These are phyloP conservation scores for Pseudomyrmex dendroicus DNA, from an alignment of 1,140 invertebrate genomes.

Conservation along the genomic window DNA sequence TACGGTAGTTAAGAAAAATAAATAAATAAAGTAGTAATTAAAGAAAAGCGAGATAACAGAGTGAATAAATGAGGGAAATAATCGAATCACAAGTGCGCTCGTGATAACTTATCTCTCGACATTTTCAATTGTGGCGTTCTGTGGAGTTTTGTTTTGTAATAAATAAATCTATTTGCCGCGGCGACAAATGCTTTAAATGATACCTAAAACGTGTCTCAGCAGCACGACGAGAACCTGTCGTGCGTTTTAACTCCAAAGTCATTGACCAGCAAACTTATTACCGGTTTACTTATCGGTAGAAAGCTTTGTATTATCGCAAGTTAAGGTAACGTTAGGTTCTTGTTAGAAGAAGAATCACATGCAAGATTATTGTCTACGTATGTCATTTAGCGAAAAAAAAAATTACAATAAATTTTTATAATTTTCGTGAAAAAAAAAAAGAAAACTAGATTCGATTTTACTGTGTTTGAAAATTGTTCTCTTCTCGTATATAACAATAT, in stretches of 20 bases:
- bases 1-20: too few relatives aligned
- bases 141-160: background rate
- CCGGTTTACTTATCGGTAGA: conserved; percentile 57
- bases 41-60: too few relatives aligned
- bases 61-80: too few relatives aligned
- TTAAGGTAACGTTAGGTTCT: conserved; percentile 13
- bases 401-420: background rate
- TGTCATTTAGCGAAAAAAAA: background rate
- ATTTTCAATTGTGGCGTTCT: background rate
- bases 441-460: background rate
- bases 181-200: conserved; percentile 37
- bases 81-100: too few relatives aligned
- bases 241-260: conserved; percentile 27
- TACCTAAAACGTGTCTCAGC: background rate
- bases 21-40: too few relatives aligned
- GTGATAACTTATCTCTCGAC: too few relatives aligned
- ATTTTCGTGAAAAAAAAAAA: background rate
- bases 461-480: background rate
- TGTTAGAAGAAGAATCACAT: background rate
- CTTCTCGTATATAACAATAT: background rate
- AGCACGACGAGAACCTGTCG: background rate
- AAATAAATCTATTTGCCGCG: conserved; percentile 37
- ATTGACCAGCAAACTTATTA: conserved; percentile 49
- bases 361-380: background rate
- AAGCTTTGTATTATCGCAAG: conserved; percentile 20